A percentile compares a stretch with the other conserved stretches of the same genome.
Evolutionary conservation across 2,888 invertebrate species (phyloP).

Genomic region (Pyralis farinalis): DNA sequence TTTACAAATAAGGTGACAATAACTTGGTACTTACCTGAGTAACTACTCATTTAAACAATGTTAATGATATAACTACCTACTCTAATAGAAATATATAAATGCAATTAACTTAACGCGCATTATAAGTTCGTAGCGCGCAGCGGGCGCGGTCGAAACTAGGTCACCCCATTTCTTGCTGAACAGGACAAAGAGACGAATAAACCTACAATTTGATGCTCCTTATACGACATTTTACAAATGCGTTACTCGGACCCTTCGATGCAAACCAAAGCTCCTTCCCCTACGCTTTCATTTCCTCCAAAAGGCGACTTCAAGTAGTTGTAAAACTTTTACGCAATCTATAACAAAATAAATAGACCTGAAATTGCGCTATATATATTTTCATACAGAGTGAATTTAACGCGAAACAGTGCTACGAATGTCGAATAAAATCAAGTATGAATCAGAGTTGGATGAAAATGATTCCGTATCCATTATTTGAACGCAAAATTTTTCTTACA

Average conservation of each 20-base stretch:
- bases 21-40: neutral
- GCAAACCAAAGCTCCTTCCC: constrained; percentile 20
- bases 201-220: constrained; percentile 38
- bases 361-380: constrained; percentile 28
- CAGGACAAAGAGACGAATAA: constrained; percentile 47
- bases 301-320: constrained; percentile 27
- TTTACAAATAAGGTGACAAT: too few relatives aligned
- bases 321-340: constrained; percentile 33
- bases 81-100: constrained; percentile 28
- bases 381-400: constrained; percentile 8
- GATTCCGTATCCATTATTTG: too few relatives aligned
- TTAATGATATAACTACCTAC: constrained; percentile 5
- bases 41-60: constrained; percentile 1
- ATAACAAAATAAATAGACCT: constrained; percentile 25
- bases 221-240: constrained; percentile 52
- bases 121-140: constrained; percentile 27
- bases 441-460: too few relatives aligned
- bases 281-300: constrained; percentile 31
- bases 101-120: constrained; percentile 58
- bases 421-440: constrained; percentile 4
- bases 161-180: constrained; percentile 66
- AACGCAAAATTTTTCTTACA: too few relatives aligned
- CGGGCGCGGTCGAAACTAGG: constrained; percentile 70
- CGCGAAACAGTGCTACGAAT: neutral
- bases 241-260: constrained; percentile 44